Evolutionary conservation across 2,113 vertebrate species (phyloP).

Genomic region (Paradoxurus hermaphroditus): DNA sequence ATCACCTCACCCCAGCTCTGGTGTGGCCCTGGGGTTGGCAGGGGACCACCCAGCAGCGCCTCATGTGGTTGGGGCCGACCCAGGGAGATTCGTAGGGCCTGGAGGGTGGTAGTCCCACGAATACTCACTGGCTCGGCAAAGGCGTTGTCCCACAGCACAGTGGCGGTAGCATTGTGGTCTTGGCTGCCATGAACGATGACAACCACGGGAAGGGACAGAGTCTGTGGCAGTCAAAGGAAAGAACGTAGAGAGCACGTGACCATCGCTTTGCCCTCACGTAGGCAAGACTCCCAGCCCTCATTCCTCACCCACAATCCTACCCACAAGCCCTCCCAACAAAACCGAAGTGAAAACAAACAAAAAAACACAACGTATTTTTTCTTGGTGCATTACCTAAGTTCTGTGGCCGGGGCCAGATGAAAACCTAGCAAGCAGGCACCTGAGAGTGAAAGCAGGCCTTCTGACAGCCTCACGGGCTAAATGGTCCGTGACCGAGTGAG

Average conservation of each 20-base stretch:
- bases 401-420: not conserved
- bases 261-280: not conserved
- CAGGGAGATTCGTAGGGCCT: not conserved
- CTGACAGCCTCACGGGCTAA: not conserved
- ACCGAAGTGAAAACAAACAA: not conserved
- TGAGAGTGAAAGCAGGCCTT: not conserved
- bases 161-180: conserved; percentile 98
- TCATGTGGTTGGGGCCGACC: not conserved
- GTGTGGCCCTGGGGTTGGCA: not conserved
- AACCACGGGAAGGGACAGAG: conserved; percentile 95
- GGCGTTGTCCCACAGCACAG: conserved; percentile 98
- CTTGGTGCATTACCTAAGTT: not conserved
- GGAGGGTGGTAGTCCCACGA: accelerated
- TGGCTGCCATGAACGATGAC: conserved; percentile 98
- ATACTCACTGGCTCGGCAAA: conserved; percentile 94
- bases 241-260: not conserved
- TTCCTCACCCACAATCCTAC: not conserved
- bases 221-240: conserved; percentile 81
- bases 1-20: not conserved
- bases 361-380: not conserved
- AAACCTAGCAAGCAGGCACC: not conserved
- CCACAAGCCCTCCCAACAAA: not conserved
- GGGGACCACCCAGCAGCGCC: not conserved
- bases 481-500: accelerated
- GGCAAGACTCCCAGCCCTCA: not conserved